phyloP scores from a whole-genome alignment of 2,797 vertebrate species.

The Hoplostethus atlanticus region DNA sequence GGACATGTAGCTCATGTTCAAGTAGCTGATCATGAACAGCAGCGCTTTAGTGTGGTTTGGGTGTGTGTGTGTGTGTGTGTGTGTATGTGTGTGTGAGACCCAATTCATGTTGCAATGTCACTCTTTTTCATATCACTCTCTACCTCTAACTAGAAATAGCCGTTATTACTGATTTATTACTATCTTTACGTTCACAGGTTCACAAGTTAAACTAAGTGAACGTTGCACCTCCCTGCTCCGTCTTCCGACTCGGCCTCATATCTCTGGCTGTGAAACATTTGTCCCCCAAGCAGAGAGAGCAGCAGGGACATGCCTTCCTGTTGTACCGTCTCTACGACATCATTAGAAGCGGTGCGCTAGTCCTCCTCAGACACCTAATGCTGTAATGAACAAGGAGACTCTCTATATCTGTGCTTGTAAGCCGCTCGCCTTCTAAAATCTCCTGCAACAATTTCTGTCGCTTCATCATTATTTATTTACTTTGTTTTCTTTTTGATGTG shows the following conservation, averaged over 20 bases:
- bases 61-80: not conserved
- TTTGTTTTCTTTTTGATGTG: too few species aligned
- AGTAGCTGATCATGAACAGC: not conserved
- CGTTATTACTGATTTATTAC: too few species aligned
- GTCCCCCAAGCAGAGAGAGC: constrained; percentile 27
- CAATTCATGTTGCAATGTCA: too few species aligned
- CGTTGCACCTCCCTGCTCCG: constrained; percentile 40
- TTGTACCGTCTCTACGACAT: too few species aligned
- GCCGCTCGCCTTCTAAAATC: not conserved
- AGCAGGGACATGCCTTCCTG: constrained; percentile 13
- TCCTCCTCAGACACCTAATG: too few species aligned
- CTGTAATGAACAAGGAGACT: too few species aligned
- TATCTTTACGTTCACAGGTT: constrained; percentile 7
- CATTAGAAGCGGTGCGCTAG: too few species aligned
- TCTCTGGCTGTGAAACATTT: constrained; percentile 12
- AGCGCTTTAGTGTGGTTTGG: not conserved
- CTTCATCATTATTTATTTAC: not conserved
- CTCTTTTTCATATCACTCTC: too few species aligned
- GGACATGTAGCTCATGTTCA: not conserved
- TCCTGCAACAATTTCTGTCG: not conserved
- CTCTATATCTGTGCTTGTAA: too few species aligned
- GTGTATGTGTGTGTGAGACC: not conserved
- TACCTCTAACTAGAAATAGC: not conserved
- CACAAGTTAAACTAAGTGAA: constrained; percentile 33
- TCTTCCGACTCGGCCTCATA: constrained; percentile 21